Conservation (phyloP, 2,888 invertebrate species). For the Seladonia tumulorum region DNA sequence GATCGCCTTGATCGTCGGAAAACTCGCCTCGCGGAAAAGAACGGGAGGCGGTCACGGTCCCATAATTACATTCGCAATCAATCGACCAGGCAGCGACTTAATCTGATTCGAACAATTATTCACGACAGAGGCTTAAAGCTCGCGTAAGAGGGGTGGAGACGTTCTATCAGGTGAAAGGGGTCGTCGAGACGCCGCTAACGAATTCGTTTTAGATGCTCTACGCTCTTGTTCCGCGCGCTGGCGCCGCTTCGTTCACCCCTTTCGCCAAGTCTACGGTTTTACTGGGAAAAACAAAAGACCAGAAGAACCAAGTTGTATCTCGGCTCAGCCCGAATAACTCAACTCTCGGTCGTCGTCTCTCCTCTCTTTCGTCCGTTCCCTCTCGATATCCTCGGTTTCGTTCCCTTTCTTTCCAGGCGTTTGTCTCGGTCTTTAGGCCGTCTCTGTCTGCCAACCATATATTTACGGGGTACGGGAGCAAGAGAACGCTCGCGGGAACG, state of each 20-base stretch:
- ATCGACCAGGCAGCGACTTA: slow-evolving; percentile 58
- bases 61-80: slow-evolving; percentile 63
- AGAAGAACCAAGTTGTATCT: slow-evolving; percentile 70
- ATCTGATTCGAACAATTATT: slow-evolving; percentile 72
- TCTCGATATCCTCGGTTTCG: slow-evolving; percentile 43
- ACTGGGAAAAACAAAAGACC: slow-evolving; percentile 69
- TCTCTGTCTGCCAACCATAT: slow-evolving; percentile 72
- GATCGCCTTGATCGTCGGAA: slow-evolving; percentile 16
- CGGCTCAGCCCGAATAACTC: slow-evolving; percentile 67
- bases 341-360: slow-evolving; percentile 64
- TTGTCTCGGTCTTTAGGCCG: slow-evolving; percentile 54
- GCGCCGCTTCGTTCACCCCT: not conserved
- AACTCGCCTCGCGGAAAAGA: not conserved
- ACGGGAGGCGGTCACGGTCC: not conserved
- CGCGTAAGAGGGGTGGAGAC: slow-evolving; percentile 14
- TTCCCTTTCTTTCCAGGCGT: slow-evolving; percentile 29
- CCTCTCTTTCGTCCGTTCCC: slow-evolving; percentile 24
- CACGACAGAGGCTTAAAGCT: slow-evolving; percentile 65
- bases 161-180: slow-evolving; percentile 55
- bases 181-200: slow-evolving; percentile 69
- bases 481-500: slow-evolving; percentile 62
- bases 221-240: slow-evolving; percentile 35
- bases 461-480: slow-evolving; percentile 72
- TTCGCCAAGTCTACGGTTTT: slow-evolving; percentile 44
- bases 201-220: slow-evolving; percentile 67